Conservation (phyloP, 2,888 invertebrate genomes). For the Iselma pallidipennis region DNA sequence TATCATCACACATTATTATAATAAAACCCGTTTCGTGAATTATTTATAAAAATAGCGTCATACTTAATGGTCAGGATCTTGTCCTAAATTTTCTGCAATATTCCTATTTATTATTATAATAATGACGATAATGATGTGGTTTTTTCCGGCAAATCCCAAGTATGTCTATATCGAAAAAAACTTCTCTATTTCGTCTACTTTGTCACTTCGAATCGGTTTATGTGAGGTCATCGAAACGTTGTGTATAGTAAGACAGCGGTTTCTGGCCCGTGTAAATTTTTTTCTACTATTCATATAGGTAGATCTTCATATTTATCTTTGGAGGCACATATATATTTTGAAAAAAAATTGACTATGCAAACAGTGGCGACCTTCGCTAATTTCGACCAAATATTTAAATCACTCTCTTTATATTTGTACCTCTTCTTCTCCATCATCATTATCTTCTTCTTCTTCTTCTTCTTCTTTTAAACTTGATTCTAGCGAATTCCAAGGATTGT, state of each 20-base stretch:
- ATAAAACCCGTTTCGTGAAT: background rate
- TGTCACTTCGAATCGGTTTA: slow-evolving; percentile 11
- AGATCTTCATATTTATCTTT: too few species aligned
- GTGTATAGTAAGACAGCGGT: background rate
- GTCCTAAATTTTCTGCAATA: background rate
- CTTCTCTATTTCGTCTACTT: too few species aligned
- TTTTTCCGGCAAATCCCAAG: too few species aligned
- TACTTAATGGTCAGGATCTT: background rate
- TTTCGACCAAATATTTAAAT: background rate
- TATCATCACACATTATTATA: background rate
- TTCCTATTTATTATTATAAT: background rate
- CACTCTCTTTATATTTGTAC: too few species aligned
- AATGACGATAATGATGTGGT: background rate
- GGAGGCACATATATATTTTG: too few species aligned
- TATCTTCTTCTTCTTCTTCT: too few species aligned
- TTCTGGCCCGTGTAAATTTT: background rate
- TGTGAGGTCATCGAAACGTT: slow-evolving; percentile 15
- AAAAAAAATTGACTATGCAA: background rate
- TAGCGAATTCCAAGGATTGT: too few species aligned
- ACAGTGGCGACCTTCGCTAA: slow-evolving; percentile 18
- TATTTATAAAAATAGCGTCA: background rate
- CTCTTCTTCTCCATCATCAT: background rate
- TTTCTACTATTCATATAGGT: too few species aligned
- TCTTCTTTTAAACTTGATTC: too few species aligned
- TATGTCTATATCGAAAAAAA: too few species aligned